A percentile compares a stretch with the other conserved stretches of the same genome.
phyloP scores from a whole-genome alignment of 2,113 vertebrate genomes.

The Dromaius novaehollandiae region DNA sequence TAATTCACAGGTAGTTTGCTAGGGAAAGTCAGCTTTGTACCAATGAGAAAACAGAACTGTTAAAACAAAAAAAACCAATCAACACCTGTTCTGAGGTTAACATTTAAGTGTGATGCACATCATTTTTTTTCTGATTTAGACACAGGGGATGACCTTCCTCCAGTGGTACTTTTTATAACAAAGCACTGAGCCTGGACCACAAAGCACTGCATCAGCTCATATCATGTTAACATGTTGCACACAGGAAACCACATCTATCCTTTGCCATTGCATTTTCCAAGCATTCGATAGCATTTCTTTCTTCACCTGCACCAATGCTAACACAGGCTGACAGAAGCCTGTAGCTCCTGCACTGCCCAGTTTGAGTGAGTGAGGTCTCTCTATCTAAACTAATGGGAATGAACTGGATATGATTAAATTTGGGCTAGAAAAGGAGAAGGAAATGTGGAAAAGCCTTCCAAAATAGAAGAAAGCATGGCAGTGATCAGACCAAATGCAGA shows the following conservation, averaged over 20 bases:
- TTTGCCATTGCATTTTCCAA: neutral
- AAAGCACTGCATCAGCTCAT: neutral
- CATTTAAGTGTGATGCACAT: rapidly evolving
- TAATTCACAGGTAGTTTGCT: slow-evolving; percentile 2
- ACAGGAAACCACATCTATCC: neutral
- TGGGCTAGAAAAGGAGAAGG: neutral
- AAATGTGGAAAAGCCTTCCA: neutral
- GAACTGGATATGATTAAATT: neutral
- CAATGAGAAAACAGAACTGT: neutral
- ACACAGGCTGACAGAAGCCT: neutral
- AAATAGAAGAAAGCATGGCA: neutral
- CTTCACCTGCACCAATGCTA: neutral
- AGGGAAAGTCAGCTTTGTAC: neutral
- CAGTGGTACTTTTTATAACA: rapidly evolving
- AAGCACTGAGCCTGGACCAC: neutral
- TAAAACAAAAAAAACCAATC: neutral
- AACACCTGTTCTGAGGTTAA: neutral
- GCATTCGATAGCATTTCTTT: neutral
- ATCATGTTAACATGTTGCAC: rapidly evolving
- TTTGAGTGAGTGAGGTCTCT: neutral
- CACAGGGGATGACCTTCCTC: rapidly evolving
- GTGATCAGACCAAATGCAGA: slow-evolving; percentile 25
- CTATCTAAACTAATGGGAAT: neutral
- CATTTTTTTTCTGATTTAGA: neutral
- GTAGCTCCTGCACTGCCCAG: neutral